Percentiles rank a stretch among this genome's conserved stretches.
These are phyloP conservation scores for Oreochromis grahami DNA, from an alignment of 2,797 vertebrate species.

Conservation along the genomic window DNA sequence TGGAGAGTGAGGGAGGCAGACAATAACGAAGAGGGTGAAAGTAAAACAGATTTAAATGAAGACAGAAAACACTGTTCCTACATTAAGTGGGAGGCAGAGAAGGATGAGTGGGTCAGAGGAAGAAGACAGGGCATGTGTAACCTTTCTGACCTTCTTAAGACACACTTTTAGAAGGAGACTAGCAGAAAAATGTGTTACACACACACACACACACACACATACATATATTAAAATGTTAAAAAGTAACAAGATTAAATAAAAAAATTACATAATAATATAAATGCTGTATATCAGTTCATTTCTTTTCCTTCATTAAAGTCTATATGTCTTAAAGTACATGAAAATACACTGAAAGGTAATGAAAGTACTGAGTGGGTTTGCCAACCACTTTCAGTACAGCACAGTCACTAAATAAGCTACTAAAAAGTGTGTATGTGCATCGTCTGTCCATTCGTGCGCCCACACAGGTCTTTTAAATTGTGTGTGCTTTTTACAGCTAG, in stretches of 20 bases:
- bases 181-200: background rate
- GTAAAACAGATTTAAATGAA: constrained; percentile 43
- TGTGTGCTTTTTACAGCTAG: constrained; percentile 42
- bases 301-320: background rate
- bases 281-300: background rate
- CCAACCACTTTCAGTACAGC: background rate
- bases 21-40: constrained; percentile 28
- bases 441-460: background rate
- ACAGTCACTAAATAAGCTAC: constrained; percentile 23
- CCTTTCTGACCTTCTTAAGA: background rate
- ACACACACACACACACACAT: background rate
- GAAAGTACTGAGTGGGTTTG: constrained; percentile 19
- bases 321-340: background rate
- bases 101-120: background rate
- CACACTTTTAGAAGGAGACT: background rate
- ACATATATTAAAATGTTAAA: background rate
- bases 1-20: background rate
- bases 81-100: constrained; percentile 37
- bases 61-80: constrained; percentile 37
- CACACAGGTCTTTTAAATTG: constrained; percentile 12
- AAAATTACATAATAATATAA: background rate
- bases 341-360: constrained; percentile 8
- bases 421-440: constrained; percentile 21
- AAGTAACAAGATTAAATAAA: background rate
- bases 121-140: background rate